Conservation (phyloP, 2,888 invertebrate species). For the Agonopterix arenella region DNA sequence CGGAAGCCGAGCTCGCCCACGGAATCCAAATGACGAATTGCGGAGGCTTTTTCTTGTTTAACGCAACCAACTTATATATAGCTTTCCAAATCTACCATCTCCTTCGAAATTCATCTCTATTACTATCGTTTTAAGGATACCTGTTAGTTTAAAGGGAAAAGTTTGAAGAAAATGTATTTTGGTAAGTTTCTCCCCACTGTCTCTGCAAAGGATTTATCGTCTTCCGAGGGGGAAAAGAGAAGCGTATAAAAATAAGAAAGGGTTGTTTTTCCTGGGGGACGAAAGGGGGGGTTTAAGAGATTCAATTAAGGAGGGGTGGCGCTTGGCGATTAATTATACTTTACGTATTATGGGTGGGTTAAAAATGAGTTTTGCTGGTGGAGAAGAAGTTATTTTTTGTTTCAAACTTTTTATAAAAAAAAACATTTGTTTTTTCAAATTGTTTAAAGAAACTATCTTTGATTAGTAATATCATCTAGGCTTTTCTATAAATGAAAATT, state of each 20-base stretch:
- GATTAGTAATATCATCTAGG: too few species aligned
- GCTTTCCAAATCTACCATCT: slow-evolving; percentile 2
- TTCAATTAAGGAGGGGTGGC: slow-evolving; percentile 67
- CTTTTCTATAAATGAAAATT: too few species aligned
- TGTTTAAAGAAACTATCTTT: too few species aligned
- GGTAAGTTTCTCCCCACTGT: slow-evolving; percentile 67
- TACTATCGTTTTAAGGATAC: background rate
- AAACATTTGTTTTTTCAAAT: too few species aligned
- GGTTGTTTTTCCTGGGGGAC: slow-evolving; percentile 72
- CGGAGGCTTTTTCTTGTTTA: slow-evolving; percentile 71
- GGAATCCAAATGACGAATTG: slow-evolving; percentile 75
- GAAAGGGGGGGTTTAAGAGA: slow-evolving; percentile 38
- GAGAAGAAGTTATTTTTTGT: too few species aligned
- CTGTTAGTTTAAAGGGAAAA: slow-evolving; percentile 2
- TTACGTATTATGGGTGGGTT: slow-evolving; percentile 27
- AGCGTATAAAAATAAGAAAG: slow-evolving; percentile 71
- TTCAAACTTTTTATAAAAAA: too few species aligned
- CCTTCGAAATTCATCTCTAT: slow-evolving; percentile 12
- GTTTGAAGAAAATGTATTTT: slow-evolving; percentile 20
- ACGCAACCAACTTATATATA: slow-evolving; percentile 28
- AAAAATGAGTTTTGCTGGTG: slow-evolving; percentile 14
- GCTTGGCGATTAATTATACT: slow-evolving; percentile 68
- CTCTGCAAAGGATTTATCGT: slow-evolving; percentile 74
- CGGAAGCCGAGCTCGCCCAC: slow-evolving; percentile 62
- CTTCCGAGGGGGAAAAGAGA: slow-evolving; percentile 59